Evolutionary conservation across 2,113 vertebrate genomes (phyloP), one percentile per base, ranked within the genome.

Genomic region (Nerophis ophidion): DNA sequence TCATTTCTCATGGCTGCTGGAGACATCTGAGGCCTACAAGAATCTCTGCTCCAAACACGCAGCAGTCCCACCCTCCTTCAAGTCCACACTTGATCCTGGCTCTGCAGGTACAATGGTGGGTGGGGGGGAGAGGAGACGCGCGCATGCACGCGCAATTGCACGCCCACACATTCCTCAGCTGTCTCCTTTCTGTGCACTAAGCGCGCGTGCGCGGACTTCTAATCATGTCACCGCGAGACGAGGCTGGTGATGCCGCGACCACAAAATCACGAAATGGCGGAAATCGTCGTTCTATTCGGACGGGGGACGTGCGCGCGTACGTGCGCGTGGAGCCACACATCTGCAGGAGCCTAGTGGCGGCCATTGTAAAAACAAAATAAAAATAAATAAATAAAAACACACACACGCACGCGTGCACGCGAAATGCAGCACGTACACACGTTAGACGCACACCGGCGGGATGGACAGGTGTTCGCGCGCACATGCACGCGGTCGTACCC

Each of bases 401-500:
- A 44, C 54, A 19, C 12, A 16, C 15, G 11, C 12, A 8, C 14
- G 44, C 66, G 61, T 46, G 71, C 69, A 65, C 64, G 70, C 46
- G 69, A 62, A 42, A 34, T 35, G 42, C 17, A 56, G 48, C 34
- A 48, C 47, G 48, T 48, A 63, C 46, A 34, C 45, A 45, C 9
- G 19, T 6, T n/a, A 2, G 48, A 34, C 13, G 3, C 2, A 16
- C 52, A 54, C n/a, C 36, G n/a, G 53, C 16, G 38, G 53, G n/a
- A 16, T 8, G 57, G 11, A 45, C 49, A 55, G 52, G 52, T 55
- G n/a, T 49, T 1, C 26, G 14, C 63, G 45, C 0, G 34, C 69
- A 57, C 67, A 9, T 36, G 47, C 65, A 57, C 61, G 50, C 48
- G 49, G 42, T 10, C 90, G 92, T 85, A 98, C 95, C 95, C 95